Evolutionary conservation across 2,797 vertebrate species (phyloP), one percentile per base, ranked within the genome.

Genomic region (Pampus argenteus): DNA sequence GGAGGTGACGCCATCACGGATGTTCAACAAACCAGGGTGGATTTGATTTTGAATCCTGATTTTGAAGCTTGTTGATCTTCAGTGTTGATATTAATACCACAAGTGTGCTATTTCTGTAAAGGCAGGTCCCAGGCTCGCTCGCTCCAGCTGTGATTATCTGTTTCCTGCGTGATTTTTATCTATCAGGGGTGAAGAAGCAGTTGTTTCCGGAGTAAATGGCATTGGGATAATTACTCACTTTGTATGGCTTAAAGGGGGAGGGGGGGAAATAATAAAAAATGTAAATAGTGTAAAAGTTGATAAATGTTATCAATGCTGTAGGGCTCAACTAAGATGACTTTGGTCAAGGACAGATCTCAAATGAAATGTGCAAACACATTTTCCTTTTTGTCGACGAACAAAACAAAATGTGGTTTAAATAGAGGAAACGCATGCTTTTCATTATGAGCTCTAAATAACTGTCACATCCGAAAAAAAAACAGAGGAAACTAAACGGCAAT

Each of bases 101-200:
- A 47, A 62, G 56, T 20, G 66, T 28, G 69, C 81, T 86, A 85
- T 88, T 89, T 79, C 34, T 83, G 86, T 68, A 25, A 78, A 60
- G 78, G 78, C 55, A 60, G 22, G 62, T 47, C 69, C 31, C 22
- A 2, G 10, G 50, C 51, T 9, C 14, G 18, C 31, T 40, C 62
- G 52, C 64, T 76, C 77, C 73, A 84, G 71, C 86, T 85, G 84
- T 76, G 81, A 91, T 89, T 77, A 72, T 86, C 78, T 54, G 59
- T 79, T 93, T 93, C 92, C 92, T 91, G 84, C 72, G 52, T 65
- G 91, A 92, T 92, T 75, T 86, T 79, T 86, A 92, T 93, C 91
- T 86, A 81, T 36, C 67, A 66, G 63, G 83, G 80, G 71, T 88
- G 85, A 90, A 88, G 88, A 92, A 23, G 58, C 84, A 79, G 81